Conservation (phyloP, 2,888 invertebrate genomes). For the Nomada ruficornis region DNA sequence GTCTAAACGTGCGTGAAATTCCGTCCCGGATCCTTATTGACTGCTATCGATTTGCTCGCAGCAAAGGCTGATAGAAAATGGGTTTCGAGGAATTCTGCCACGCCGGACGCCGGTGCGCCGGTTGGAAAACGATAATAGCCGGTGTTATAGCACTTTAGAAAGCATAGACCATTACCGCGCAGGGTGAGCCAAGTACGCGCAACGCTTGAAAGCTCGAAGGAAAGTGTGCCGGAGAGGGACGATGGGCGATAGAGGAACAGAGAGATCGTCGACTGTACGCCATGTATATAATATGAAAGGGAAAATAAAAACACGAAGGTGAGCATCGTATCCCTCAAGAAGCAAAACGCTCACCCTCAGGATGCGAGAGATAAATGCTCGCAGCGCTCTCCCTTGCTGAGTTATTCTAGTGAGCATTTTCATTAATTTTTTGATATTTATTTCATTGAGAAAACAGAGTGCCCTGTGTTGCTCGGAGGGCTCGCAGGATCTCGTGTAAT, state of each 20-base stretch:
- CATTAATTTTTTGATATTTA: slow-evolving; percentile 10
- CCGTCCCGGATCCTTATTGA: slow-evolving; percentile 15
- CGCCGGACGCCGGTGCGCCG: slow-evolving; percentile 56
- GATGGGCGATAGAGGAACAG: slow-evolving; percentile 4
- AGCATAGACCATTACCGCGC: slow-evolving; percentile 72
- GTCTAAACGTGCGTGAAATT: slow-evolving; percentile 13
- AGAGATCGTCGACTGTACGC: not conserved
- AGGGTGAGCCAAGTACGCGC: slow-evolving; percentile 67
- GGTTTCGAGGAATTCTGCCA: slow-evolving; percentile 13
- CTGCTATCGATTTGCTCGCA: slow-evolving; percentile 17
- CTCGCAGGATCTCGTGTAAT: slow-evolving; percentile 1
- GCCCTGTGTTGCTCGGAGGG: not conserved
- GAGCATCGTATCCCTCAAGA: slow-evolving; percentile 7
- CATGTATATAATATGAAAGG: slow-evolving; percentile 17
- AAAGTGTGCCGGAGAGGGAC: slow-evolving; percentile 20
- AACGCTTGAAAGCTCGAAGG: slow-evolving; percentile 69
- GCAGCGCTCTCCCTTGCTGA: slow-evolving; percentile 3
- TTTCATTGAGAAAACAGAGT: not conserved
- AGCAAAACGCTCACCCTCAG: slow-evolving; percentile 31
- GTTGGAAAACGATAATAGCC: slow-evolving; percentile 71
- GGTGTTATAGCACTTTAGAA: slow-evolving; percentile 70
- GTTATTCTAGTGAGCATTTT: slow-evolving; percentile 18
- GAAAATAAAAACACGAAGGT: slow-evolving; percentile 24
- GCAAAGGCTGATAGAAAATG: slow-evolving; percentile 21
- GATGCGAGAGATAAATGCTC: slow-evolving; percentile 5